Base-by-base conservation (phyloP, 2,888 invertebrate species). In the Rambutsinella grinnellia region DNA sequence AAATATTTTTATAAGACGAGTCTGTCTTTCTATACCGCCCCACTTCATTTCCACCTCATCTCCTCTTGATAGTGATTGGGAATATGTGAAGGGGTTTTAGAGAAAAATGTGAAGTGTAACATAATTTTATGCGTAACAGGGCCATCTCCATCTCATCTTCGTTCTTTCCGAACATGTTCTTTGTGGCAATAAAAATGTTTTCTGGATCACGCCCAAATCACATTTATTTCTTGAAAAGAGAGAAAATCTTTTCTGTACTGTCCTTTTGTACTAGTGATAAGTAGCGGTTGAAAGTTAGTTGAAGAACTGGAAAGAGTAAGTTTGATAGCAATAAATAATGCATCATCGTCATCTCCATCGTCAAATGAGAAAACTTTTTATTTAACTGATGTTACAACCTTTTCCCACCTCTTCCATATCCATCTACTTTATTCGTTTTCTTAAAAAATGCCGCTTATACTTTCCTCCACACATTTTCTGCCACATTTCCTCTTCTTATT, bases 141-240 rank as follows among this genome's bases (percentile, higher is more conserved):
- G 15, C 10, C 63, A 53, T 54, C 23, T 23, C 23, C 54, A 54
- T 54, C 23, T 54, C 19, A 10, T n/a, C n/a, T n/a, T n/a, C n/a
- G n/a, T n/a, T n/a, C n/a, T n/a, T n/a, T n/a, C n/a, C n/a, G n/a
- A n/a, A n/a, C n/a, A n/a, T n/a, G n/a, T n/a, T n/a, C n/a, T n/a
- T 54, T 68, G 49, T 60, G 28, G 60, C 60, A 49, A 68, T 58
- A 68, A 68, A 58, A 60, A n/a, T n/a, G 21, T 44, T 56, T 24
- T 70, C 70, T 62, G 62, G 62, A 62, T 70, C 70, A 70, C 70
- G 70, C 70, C 70, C 70, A 70, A 70, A 70, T 70, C 62, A 56
- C 62, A 62, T 70, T 61, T 56, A 44, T 47, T 19, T 26, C 51
- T 49, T 27, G 19, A n/a, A 44, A 44, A 28, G 15, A 36, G 28